Evolutionary conservation across 2,888 invertebrate species (phyloP).

Genomic region (Tribolium freemani): DNA sequence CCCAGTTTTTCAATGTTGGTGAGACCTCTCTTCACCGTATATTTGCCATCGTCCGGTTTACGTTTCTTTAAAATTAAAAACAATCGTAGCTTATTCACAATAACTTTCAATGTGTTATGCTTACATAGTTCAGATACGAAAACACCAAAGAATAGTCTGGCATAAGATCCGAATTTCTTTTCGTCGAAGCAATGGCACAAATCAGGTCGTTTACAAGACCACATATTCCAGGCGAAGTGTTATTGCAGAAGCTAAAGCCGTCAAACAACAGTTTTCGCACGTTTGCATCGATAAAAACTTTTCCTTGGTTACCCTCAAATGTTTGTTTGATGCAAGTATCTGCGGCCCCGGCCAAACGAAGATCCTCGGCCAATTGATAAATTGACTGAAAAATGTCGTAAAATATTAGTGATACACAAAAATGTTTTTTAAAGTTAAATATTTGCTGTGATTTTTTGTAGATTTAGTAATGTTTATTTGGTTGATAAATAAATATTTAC

Average conservation of each 20-base stretch:
- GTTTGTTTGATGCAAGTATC: constrained; percentile 12
- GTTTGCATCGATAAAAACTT: constrained; percentile 47
- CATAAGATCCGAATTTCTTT: constrained; percentile 16
- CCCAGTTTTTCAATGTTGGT: constrained; percentile 67
- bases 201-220: constrained; percentile 43
- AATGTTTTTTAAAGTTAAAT: neutral
- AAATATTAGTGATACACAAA: no score
- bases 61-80: constrained; percentile 66
- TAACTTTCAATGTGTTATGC: neutral
- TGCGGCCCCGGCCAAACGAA: constrained; percentile 34
- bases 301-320: constrained; percentile 41
- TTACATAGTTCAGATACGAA: constrained; percentile 39
- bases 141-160: constrained; percentile 25
- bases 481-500: constrained; percentile 62
- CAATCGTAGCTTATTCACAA: neutral
- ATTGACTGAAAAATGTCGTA: constrained; percentile 23
- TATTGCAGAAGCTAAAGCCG: constrained; percentile 49
- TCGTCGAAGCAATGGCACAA: constrained; percentile 47
- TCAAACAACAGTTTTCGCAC: constrained; percentile 50
- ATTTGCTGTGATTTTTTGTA: neutral
- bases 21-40: constrained; percentile 69
- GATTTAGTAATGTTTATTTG: no score
- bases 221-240: constrained; percentile 21
- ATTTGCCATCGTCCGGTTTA: constrained; percentile 69
- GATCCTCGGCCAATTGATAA: constrained; percentile 14